phyloP scores from a whole-genome alignment of 2,797 vertebrate genomes.

The Anableps anableps region DNA sequence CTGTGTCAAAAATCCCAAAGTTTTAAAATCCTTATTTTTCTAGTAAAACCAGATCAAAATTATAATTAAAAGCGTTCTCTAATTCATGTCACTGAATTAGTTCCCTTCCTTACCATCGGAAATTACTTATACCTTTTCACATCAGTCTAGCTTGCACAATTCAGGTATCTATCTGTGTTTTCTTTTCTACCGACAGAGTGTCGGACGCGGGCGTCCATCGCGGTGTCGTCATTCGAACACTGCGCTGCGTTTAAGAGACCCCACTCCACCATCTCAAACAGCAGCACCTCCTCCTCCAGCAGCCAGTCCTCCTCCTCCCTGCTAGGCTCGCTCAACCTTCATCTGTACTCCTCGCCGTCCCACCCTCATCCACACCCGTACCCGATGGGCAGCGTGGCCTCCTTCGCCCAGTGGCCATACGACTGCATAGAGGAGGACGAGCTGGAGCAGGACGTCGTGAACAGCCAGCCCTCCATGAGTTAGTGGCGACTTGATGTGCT shows the following conservation, averaged over 20 bases:
- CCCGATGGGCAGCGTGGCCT: constrained; percentile 62
- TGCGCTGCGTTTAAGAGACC: constrained; percentile 83
- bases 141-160: background rate
- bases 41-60: background rate
- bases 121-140: background rate
- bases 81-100: background rate
- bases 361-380: constrained; percentile 63
- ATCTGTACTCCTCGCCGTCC: constrained; percentile 76
- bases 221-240: constrained; percentile 80
- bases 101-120: background rate
- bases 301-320: constrained; percentile 87
- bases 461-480: constrained; percentile 82
- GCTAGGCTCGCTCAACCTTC: constrained; percentile 83
- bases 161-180: background rate
- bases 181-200: constrained; percentile 70
- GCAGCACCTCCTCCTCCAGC: constrained; percentile 88
- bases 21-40: background rate
- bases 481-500: constrained; percentile 44
- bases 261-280: constrained; percentile 88
- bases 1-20: background rate
- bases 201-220: constrained; percentile 74
- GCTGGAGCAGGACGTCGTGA: constrained; percentile 81
- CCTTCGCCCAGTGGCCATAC: constrained; percentile 82
- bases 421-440: constrained; percentile 88
- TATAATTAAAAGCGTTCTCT: background rate